Conservation (phyloP, 2,888 invertebrate species). For the Rugalucina vietnamica region DNA sequence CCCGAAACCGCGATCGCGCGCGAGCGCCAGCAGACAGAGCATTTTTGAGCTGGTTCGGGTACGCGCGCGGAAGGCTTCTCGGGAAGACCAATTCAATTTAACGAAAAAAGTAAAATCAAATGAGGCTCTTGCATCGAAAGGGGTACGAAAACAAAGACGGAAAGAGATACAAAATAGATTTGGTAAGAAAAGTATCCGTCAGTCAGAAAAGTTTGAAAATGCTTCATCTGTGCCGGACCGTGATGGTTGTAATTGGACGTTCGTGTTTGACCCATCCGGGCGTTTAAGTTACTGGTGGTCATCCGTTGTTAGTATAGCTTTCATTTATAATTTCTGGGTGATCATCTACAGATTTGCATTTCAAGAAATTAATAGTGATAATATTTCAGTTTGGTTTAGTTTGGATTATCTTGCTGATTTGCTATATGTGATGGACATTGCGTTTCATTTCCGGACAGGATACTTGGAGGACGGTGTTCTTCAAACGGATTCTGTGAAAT, state of each 20-base stretch:
- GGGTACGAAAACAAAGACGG: constrained; percentile 84
- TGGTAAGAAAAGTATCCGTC: constrained; percentile 79
- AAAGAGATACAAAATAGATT: constrained; percentile 84
- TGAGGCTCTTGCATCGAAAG: constrained; percentile 86
- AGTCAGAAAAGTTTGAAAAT: constrained; percentile 78
- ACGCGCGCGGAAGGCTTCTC: constrained; percentile 89
- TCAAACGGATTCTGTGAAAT: constrained; percentile 96
- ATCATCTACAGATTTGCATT: constrained; percentile 99
- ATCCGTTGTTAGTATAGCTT: constrained; percentile 82
- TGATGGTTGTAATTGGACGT: constrained; percentile 89
- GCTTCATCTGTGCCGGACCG: constrained; percentile 86
- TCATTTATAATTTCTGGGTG: constrained; percentile 83
- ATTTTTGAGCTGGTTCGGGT: constrained; percentile 90
- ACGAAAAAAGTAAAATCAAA: constrained; percentile 87
- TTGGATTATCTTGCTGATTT: constrained; percentile 98
- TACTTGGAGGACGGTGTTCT: constrained; percentile 99
- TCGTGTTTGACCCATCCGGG: constrained; percentile 99
- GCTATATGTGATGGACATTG: constrained; percentile 97
- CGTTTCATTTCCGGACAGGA: constrained; percentile 98
- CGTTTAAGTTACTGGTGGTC: constrained; percentile 87
- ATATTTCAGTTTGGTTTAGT: constrained; percentile 97
- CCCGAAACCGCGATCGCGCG: constrained; percentile 81
- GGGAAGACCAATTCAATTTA: constrained; percentile 85
- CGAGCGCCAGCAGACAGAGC: constrained; percentile 86
- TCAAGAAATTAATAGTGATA: constrained; percentile 95